Evolutionary conservation across 1,140 invertebrate species (phyloP), one percentile per base, ranked within the genome.

Genomic region (Hesperophylax magnus): DNA sequence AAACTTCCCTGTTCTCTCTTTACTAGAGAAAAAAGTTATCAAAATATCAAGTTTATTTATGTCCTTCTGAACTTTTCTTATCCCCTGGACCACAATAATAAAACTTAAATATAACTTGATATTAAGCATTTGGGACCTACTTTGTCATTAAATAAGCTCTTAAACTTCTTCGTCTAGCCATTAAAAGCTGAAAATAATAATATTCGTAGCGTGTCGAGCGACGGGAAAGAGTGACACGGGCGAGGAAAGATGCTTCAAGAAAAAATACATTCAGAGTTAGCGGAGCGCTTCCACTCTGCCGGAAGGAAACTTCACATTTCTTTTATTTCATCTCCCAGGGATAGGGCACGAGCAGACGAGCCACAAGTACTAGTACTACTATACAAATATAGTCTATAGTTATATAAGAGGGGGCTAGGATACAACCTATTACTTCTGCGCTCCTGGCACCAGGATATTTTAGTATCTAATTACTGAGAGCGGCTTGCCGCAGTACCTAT

Each of bases 241-340:
- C 18, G 71, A 54, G 53, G 71, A 54, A 27, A 75, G 54, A 75
- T 75, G 54, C 20, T 71, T 31, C 61, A 20, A 71, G 67, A 75
- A 72, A 71, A 75, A 75, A 75, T 75, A 75, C 71, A 75, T 56
- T 58, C 53, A 18, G 71, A 75, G 27, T 58, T 31, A 75, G 31
- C 71, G 52, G 54, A 58, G 71, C 71, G 71, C 22, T 24, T 15
- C 47, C 22, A 58, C 14, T 71, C 71, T 58, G 71, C 71, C 71
- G 71, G 71, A 75, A 75, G 71, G 71, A 75, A 75, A 58, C 53
- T 17, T 75, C 52, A 75, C 52, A 27, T 31, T 75, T 58, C 53
- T 75, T 75, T 75, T 75, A 58, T 75, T 75, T 75, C 69, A 22
- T 72, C 34, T 72, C 9, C n/a, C 22, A 39, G n/a, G 11, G 67